These are phyloP conservation scores for Papilio xuthus DNA, from an alignment of 1,140 invertebrate species.

Conservation along the genomic window DNA sequence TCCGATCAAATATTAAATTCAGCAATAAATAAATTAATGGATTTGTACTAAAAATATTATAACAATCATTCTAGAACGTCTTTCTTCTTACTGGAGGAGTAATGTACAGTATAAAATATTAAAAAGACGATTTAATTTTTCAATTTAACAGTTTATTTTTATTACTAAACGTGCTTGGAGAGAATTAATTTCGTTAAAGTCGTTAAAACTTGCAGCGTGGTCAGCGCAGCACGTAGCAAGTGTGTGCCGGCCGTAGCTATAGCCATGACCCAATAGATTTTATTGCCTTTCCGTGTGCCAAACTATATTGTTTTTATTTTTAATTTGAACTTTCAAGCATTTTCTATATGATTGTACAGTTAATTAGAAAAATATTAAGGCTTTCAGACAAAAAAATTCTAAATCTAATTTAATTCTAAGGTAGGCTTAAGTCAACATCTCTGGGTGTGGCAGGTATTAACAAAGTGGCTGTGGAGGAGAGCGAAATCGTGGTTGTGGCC, in stretches of 20 bases:
- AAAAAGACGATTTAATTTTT: not conserved
- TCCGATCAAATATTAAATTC: no score
- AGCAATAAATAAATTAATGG: no score
- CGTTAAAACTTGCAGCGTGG: slow-evolving; percentile 12
- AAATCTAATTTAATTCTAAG: no score
- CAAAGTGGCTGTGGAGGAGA: no score
- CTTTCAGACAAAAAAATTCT: not conserved
- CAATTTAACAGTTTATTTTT: slow-evolving; percentile 3
- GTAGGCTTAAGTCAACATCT: no score
- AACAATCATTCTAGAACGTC: not conserved
- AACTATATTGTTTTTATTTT: slow-evolving; percentile 11
- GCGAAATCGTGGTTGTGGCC: no score
- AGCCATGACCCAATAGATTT: slow-evolving; percentile 1
- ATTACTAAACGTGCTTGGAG: not conserved
- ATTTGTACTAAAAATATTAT: no score
- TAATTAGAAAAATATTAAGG: not conserved
- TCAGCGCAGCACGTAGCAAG: not conserved
- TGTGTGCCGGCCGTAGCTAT: not conserved
- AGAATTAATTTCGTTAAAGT: not conserved
- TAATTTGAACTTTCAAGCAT: not conserved
- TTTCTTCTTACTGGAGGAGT: not conserved
- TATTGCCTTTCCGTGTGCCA: slow-evolving; percentile 10
- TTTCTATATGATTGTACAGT: not conserved
- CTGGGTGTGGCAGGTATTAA: not conserved
- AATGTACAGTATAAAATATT: no score